phyloP scores from a whole-genome alignment of 2,113 vertebrate species.

The Tylochromis polylepis region DNA sequence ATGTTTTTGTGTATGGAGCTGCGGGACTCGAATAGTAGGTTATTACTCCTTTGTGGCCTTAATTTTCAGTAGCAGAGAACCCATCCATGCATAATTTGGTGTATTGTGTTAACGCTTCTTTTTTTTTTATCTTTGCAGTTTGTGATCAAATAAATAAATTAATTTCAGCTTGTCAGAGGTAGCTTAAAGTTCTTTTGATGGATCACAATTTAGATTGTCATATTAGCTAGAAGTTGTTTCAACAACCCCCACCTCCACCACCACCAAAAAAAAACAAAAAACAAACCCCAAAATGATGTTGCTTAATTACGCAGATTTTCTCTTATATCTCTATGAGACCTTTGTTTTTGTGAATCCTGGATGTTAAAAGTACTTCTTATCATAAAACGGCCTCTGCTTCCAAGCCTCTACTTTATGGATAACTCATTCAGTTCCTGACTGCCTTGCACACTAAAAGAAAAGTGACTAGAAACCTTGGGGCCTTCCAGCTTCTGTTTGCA shows the following conservation, averaged over 20 bases:
- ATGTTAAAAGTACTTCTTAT: not conserved
- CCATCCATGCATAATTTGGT: not conserved
- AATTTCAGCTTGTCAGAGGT: not conserved
- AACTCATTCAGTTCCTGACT: not conserved
- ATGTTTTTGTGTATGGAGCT: not conserved
- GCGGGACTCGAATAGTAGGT: not conserved
- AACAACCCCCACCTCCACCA: too few species aligned
- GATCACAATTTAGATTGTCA: not conserved
- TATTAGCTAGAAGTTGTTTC: not conserved
- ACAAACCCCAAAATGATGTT: not conserved
- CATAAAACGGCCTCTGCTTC: not conserved
- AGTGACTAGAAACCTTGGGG: not conserved
- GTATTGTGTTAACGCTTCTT: not conserved
- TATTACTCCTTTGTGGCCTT: not conserved
- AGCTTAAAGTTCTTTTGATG: not conserved
- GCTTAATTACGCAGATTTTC: not conserved
- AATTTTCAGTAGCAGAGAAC: not conserved
- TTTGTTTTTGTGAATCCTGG: not conserved
- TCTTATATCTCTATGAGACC: not conserved
- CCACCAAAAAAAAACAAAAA: fast-evolving
- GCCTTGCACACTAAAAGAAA: not conserved
- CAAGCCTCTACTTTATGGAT: not conserved
- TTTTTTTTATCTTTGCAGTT: not conserved
- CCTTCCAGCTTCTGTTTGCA: constrained; percentile 12
- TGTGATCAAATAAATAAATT: not conserved